Evolutionary conservation across 1,140 invertebrate genomes (phyloP).

Genomic region (Laupala kohalensis): DNA sequence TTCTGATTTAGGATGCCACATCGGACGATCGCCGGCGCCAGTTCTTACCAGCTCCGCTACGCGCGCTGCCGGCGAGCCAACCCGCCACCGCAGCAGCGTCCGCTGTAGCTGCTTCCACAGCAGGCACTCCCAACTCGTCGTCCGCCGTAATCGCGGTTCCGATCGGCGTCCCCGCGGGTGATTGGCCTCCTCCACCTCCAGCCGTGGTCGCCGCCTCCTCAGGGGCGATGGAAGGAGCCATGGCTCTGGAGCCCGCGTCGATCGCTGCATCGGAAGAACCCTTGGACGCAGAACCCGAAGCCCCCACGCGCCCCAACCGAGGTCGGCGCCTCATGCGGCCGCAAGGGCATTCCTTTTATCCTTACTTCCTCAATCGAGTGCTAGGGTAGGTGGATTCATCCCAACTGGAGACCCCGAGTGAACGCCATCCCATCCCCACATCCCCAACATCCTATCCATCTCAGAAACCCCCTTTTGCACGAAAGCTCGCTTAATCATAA

Average conservation of each 20-base stretch:
- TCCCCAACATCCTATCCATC: neutral
- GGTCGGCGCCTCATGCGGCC: constrained; percentile 27
- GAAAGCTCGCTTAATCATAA: no score
- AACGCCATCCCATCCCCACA: no score
- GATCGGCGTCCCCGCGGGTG: no score
- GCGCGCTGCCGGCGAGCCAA: neutral
- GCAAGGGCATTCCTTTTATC: constrained; percentile 30
- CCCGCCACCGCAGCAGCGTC: neutral
- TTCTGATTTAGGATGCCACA: no score
- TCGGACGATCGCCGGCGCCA: neutral
- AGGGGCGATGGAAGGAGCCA: neutral
- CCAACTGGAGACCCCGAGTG: no score
- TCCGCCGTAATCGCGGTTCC: neutral
- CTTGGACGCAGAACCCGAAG: constrained; percentile 21
- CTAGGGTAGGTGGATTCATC: constrained; percentile 25
- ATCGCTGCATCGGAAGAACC: neutral
- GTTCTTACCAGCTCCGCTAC: constrained; percentile 3
- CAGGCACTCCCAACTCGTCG: neutral
- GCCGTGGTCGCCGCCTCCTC: neutral
- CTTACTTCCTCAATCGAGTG: constrained; percentile 34
- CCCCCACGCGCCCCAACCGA: constrained; percentile 25
- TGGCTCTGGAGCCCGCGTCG: no score
- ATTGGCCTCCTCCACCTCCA: neutral
- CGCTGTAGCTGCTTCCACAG: neutral
- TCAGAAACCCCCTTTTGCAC: neutral